Base-by-base conservation (phyloP, 2,888 invertebrate species). In the Pyralis farinalis region DNA sequence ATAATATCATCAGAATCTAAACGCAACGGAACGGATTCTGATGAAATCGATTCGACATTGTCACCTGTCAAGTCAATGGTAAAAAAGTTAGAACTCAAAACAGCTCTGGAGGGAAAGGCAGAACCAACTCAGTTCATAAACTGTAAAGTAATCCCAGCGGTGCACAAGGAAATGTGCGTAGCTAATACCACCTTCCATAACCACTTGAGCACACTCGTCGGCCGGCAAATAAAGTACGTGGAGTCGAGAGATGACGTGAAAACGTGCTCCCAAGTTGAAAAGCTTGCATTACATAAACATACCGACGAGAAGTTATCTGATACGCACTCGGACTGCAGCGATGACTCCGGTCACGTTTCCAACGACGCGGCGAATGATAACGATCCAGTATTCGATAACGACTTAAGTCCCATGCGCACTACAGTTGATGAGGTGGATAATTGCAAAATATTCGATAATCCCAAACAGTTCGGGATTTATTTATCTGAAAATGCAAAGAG, bases 321-420 rank as follows among this genome's bases (percentile, higher is more conserved):
- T 72, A 91, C 91, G 53, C 91, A 90, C 51, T 93, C 93, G 4
- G 93, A 93, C 59, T 94, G 94, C 59, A 94, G 94, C 43, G 95
- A 95, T 60, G 95, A 95, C 81, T 95, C 95, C 42, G 95, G 95
- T 45, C 94, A 95, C 77, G 95, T 94, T 55, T 95, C 95, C 36
- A 95, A 94, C 63, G 94, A 94, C 68, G 94, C 94, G 44, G 94
- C 94, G 37, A 94, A 94, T 65, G 94, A 94, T 70, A 91, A 92
- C 60, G 92, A 93, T 46, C 67, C 64, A 6, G 60, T 71, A 11
- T 85, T 81, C 52, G 83, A 86, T 56, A 75, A 69, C 54, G 80
- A 79, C 40, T 46, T 75, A 40, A 75, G 74, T 43, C 70, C 82
- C 1, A 61, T 67, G 28, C 59, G 55, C 37, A 55, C 44, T 40